Conservation (phyloP, 2,113 vertebrate genomes). For the Scolopax mira region DNA sequence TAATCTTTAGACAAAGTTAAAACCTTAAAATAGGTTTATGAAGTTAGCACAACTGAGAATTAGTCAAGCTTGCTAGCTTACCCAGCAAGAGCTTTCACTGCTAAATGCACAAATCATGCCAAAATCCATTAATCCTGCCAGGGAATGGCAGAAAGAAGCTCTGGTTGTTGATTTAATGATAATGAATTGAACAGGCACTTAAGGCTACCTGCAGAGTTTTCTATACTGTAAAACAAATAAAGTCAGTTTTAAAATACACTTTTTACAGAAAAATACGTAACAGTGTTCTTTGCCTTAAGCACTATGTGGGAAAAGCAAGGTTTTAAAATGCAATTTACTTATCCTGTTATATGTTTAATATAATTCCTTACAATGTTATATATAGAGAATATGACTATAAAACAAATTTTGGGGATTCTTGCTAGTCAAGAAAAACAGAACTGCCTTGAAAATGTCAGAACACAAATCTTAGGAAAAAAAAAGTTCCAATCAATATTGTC, state of each 20-base stretch:
- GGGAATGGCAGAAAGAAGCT: constrained; percentile 75
- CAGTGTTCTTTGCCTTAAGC: neutral
- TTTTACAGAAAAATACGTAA: constrained; percentile 17
- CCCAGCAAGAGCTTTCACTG: constrained; percentile 77
- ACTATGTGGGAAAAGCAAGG: neutral
- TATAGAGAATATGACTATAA: neutral
- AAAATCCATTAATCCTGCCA: constrained; percentile 81
- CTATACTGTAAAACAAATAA: constrained; percentile 76
- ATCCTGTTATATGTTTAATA: neutral
- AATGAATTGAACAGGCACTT: constrained; percentile 77
- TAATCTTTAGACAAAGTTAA: constrained; percentile 74
- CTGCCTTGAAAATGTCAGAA: neutral
- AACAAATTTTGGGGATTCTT: neutral
- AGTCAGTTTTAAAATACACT: constrained; percentile 53
- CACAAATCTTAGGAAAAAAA: neutral
- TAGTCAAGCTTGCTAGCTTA: constrained; percentile 81
- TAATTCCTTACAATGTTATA: neutral
- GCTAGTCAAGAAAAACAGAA: neutral
- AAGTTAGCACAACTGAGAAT: constrained; percentile 80
- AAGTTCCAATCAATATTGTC: neutral
- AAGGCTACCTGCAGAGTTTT: constrained; percentile 74
- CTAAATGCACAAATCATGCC: constrained; percentile 75
- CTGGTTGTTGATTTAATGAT: constrained; percentile 80
- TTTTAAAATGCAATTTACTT: neutral
- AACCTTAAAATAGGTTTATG: constrained; percentile 81